Conservation (phyloP, 2,888 invertebrate genomes). For the Drosophila atripex region DNA sequence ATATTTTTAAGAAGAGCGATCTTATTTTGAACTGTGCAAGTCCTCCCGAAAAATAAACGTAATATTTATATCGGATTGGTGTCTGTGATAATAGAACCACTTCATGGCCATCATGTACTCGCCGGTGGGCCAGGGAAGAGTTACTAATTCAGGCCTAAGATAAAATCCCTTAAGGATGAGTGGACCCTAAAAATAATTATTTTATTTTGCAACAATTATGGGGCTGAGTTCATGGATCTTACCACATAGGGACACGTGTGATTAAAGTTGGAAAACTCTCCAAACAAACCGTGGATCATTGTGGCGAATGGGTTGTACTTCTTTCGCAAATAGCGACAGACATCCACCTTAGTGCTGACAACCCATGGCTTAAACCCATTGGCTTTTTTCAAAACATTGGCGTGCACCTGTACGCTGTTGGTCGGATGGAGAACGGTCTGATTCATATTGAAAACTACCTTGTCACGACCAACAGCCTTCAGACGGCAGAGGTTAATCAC, state of each 20-base stretch:
- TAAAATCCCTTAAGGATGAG: slow-evolving; percentile 23
- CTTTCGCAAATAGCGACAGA: slow-evolving; percentile 24
- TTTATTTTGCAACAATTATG: not conserved
- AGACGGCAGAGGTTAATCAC: slow-evolving; percentile 34
- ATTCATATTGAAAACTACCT: slow-evolving; percentile 32
- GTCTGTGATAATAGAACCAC: not conserved
- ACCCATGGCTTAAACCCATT: slow-evolving; percentile 53
- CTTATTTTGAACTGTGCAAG: not conserved
- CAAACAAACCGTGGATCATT: slow-evolving; percentile 5
- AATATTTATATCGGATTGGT: not conserved
- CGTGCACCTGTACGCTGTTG: not conserved
- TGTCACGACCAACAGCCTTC: slow-evolving; percentile 38
- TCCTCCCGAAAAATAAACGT: not conserved
- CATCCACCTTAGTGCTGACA: slow-evolving; percentile 14
- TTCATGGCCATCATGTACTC: not conserved
- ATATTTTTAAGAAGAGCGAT: not conserved
- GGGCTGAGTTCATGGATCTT: not conserved
- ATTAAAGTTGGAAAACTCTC: slow-evolving; percentile 23
- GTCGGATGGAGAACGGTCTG: slow-evolving; percentile 25
- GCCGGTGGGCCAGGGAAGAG: not conserved
- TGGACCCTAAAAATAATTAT: slow-evolving; percentile 13
- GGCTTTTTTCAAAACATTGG: slow-evolving; percentile 23
- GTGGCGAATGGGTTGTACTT: slow-evolving; percentile 20
- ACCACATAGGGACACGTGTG: slow-evolving; percentile 42
- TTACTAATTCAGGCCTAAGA: not conserved